Percentiles rank a stretch among this genome's conserved stretches.
Conservation (phyloP, 2,888 invertebrate species). For the Pomacea canaliculata region DNA sequence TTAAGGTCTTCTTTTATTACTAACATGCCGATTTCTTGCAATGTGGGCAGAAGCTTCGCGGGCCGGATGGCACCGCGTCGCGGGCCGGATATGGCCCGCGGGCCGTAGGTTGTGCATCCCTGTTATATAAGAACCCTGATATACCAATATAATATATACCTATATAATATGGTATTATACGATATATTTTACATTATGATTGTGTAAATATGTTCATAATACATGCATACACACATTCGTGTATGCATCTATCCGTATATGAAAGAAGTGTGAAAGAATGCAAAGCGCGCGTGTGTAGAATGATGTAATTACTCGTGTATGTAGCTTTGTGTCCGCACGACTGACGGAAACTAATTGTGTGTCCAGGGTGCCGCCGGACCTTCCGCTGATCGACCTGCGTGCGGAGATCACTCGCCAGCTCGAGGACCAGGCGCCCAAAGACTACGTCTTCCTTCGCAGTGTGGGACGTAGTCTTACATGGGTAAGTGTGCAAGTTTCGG, state of each 20-base stretch:
- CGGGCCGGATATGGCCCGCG: too few species aligned
- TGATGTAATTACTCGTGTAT: too few species aligned
- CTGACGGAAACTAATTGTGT: background rate
- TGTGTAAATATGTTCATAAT: background rate
- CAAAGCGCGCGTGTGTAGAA: too few species aligned
- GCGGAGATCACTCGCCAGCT: slow-evolving; percentile 70
- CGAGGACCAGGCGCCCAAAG: slow-evolving; percentile 69
- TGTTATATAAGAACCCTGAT: too few species aligned
- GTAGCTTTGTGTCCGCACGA: too few species aligned
- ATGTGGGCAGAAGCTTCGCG: too few species aligned
- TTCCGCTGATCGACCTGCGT: slow-evolving; percentile 66
- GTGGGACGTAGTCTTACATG: slow-evolving; percentile 73
- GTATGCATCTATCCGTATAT: background rate
- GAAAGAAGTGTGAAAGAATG: background rate
- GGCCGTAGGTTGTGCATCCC: too few species aligned
- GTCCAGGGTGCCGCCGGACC: slow-evolving; percentile 70
- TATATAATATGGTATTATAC: too few species aligned
- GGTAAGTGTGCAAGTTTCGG: slow-evolving; percentile 56
- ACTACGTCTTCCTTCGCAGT: slow-evolving; percentile 72
- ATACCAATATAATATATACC: too few species aligned
- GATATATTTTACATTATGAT: background rate
- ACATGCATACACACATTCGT: background rate
- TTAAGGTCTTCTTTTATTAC: too few species aligned
- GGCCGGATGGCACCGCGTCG: too few species aligned
- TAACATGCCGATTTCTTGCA: too few species aligned